Conservation (phyloP, 2,797 vertebrate species). For the Uromys caudimaculatus region DNA sequence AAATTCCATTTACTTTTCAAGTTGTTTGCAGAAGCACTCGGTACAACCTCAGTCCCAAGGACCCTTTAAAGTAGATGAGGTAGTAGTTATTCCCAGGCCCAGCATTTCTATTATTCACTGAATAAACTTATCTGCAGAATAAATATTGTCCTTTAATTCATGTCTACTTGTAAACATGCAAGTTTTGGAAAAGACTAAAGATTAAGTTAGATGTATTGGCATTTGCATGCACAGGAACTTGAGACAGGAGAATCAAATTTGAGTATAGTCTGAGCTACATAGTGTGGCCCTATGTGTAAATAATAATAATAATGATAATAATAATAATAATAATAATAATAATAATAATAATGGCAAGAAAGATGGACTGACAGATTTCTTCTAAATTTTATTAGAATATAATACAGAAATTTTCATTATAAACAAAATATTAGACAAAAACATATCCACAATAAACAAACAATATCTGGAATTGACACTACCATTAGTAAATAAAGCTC, state of each 20-base stretch:
- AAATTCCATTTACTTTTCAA: not conserved
- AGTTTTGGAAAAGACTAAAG: constrained; percentile 34
- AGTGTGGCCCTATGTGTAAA: not conserved
- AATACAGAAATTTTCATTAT: constrained; percentile 51
- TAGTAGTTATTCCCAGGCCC: not conserved
- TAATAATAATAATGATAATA: not conserved
- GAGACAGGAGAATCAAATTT: not conserved
- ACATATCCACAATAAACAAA: not conserved
- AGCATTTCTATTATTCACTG: not conserved
- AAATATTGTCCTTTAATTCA: not conserved
- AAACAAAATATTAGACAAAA: not conserved
- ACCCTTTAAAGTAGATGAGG: not conserved
- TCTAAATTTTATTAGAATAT: constrained; percentile 21
- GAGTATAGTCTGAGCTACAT: not conserved
- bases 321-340: too few species aligned
- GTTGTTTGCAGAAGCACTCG: not conserved
- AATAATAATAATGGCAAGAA: not conserved
- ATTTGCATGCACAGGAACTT: not conserved
- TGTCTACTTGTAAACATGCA: constrained; percentile 10
- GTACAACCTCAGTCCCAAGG: not conserved
- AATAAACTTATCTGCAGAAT: not conserved
- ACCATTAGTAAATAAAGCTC: not conserved
- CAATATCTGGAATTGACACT: not conserved
- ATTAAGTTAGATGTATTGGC: not conserved
- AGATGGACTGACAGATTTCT: not conserved